Base-by-base conservation (phyloP, 2,797 vertebrate genomes). In the Tapera naevia region DNA sequence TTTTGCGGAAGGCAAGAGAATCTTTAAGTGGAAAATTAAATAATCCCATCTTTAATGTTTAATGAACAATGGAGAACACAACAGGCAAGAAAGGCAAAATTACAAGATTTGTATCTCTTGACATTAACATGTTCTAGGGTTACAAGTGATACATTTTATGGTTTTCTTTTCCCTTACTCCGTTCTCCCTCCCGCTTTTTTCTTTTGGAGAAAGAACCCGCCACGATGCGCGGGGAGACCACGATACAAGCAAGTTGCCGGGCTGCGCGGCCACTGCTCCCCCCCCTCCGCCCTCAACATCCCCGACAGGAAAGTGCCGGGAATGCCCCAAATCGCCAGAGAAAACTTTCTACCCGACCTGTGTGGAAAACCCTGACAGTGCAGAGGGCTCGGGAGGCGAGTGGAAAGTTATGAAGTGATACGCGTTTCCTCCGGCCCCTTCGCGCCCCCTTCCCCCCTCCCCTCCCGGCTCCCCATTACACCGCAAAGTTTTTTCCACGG, bases 401-500 rank as follows among this genome's bases (percentile, higher is more conserved):
- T 35, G 71, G 65, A 64, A 87, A 81, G 86, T 94, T 92, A 83
- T 27, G 64, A 66, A 86, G 69, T 28, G 83, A 53, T 46, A 37
- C 19, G 35, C 33, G 39, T 61, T 53, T 73, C 39, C 67, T 76
- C 61, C 19, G 22, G 15, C 27, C 33, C 51, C n/a, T 21, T 2
- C 12, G 37, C 6, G 17, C 21, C 22, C 22, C 32, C n/a, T 19
- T 8, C 18, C 16, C 22, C 19, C n/a, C 32, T n/a, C n/a, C 10
- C 23, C 17, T 19, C 22, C 25, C 23, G 3, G 32, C 51, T 79
- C 43, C 66, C 45, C 27, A 25, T 80, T 41, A 51, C 60, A 43
- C 39, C 7, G 23, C 78, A 76, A 94, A 97, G 91, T 97, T 97
- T 96, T 97, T 96, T 88, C 72, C 86, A 57, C 28, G 50, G 53